These are phyloP conservation scores for Silurus lanzhouensis DNA, from an alignment of 2,797 vertebrate genomes.

Conservation along the genomic window DNA sequence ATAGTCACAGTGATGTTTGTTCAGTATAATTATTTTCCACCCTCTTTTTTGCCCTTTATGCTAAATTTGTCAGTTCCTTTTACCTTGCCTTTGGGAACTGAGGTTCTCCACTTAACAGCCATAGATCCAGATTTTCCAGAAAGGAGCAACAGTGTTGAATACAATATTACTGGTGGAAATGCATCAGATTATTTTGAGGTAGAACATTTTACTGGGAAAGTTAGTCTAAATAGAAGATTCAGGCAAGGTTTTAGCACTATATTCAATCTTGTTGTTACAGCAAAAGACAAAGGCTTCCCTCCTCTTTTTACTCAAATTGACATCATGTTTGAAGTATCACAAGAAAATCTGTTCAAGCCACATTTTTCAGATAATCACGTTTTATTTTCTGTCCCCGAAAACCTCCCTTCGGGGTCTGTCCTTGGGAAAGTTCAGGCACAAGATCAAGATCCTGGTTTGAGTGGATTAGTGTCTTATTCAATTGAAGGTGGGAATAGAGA, in stretches of 20 bases:
- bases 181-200: slow-evolving; percentile 69
- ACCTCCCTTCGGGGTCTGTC: slow-evolving; percentile 72
- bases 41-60: slow-evolving; percentile 66
- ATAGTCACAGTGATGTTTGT: slow-evolving; percentile 68
- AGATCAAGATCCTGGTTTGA: slow-evolving; percentile 72
- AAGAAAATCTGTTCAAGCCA: slow-evolving; percentile 69
- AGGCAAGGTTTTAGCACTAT: slow-evolving; percentile 53
- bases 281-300: slow-evolving; percentile 69
- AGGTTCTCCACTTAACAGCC: slow-evolving; percentile 69
- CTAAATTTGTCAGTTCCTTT: slow-evolving; percentile 65
- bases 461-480: slow-evolving; percentile 69
- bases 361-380: slow-evolving; percentile 62
- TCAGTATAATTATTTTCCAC: slow-evolving; percentile 69
- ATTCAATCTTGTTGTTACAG: slow-evolving; percentile 65
- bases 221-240: slow-evolving; percentile 65
- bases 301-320: slow-evolving; percentile 65
- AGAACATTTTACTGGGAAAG: slow-evolving; percentile 60
- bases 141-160: slow-evolving; percentile 63
- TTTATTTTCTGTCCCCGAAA: slow-evolving; percentile 73
- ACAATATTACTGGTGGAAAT: slow-evolving; percentile 69
- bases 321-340: slow-evolving; percentile 70
- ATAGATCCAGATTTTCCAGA: slow-evolving; percentile 67
- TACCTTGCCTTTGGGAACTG: slow-evolving; percentile 65
- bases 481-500: slow-evolving; percentile 59
- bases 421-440: slow-evolving; percentile 73